Base-by-base conservation (phyloP, 1,140 invertebrate genomes). In the Trachymyrmex cornetzi region DNA sequence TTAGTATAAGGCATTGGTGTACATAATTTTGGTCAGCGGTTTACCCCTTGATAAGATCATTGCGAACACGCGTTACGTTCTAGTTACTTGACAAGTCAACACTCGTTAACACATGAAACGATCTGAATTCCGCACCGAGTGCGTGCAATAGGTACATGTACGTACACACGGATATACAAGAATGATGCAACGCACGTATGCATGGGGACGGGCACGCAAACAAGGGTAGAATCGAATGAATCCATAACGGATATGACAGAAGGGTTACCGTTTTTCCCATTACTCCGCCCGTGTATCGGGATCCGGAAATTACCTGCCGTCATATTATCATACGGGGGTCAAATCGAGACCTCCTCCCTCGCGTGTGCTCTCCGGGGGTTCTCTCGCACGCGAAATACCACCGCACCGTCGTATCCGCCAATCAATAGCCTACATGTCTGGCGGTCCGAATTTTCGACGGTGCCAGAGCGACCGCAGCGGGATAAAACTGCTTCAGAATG, bases 291-390 rank as follows among this genome's bases (percentile, higher is more conserved):
- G 72, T 90, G 88, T 91, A 91, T 90, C 90, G 77, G 87, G 79
- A 90, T 91, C 90, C 90, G 90, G 90, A 91, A 91, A 91, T 91
- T 91, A 91, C 89, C 89, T 91, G 90, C 89, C 89, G 89, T 66
- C 81, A 86, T 90, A 91, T 91, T 91, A 91, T 91, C 90, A 91
- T 91, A 91, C 86, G 59, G 88, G 90, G 90, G 90, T 91, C 90
- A 91, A 91, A 90, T 91, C 90, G 90, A 91, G 90, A 86, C 84
- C 86, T 19, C 19, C n/a, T 57, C 44, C 22, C 74, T 74, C 59
- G n/a, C 66, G 57, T 88, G n/a, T 50, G 44, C 53, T 55, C 53
- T 74, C 48, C 1, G 67, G 27, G 55, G 55, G 75, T 22, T 85
- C 63, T 30, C 61, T 61, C 75, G 77, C 88, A 87, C 63, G 86